Conservation (phyloP, 2,113 vertebrate species). For the Stomatorhinus ivindoensis region DNA sequence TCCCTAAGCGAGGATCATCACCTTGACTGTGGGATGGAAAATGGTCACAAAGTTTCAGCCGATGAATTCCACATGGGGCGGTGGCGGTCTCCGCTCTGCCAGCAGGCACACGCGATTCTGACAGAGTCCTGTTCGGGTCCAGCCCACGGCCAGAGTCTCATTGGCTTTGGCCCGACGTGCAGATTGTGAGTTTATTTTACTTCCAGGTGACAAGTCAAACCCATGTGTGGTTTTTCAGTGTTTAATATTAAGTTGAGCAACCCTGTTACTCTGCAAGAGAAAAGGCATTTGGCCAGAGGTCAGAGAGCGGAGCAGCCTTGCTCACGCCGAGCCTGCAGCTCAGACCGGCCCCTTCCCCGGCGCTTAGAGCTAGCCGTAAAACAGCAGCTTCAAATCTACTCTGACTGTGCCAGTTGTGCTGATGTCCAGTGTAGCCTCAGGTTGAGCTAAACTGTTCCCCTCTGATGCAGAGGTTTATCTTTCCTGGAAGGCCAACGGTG, state of each 20-base stretch:
- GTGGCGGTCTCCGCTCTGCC: background rate
- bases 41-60: background rate
- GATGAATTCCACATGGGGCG: background rate
- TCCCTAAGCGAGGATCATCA: background rate
- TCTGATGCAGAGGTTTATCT: background rate
- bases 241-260: background rate
- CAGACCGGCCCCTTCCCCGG: slow-evolving; percentile 44
- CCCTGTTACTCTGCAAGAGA: background rate
- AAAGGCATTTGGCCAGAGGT: slow-evolving; percentile 41
- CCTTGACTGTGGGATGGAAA: slow-evolving; percentile 2
- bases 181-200: background rate
- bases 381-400: background rate
- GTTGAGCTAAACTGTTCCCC: background rate
- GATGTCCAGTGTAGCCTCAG: background rate
- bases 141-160: background rate
- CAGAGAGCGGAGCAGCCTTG: slow-evolving; percentile 48
- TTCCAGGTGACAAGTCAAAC: background rate
- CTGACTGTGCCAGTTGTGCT: background rate
- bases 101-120: background rate
- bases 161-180: background rate
- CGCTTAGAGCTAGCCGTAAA: background rate
- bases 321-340: slow-evolving; percentile 28
- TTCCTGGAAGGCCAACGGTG: background rate
- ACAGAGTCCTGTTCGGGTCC: background rate
- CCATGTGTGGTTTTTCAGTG: background rate